Evolutionary conservation across 2,113 vertebrate genomes (phyloP), one percentile per base, ranked within the genome.

Genomic region (Hippolais icterina): DNA sequence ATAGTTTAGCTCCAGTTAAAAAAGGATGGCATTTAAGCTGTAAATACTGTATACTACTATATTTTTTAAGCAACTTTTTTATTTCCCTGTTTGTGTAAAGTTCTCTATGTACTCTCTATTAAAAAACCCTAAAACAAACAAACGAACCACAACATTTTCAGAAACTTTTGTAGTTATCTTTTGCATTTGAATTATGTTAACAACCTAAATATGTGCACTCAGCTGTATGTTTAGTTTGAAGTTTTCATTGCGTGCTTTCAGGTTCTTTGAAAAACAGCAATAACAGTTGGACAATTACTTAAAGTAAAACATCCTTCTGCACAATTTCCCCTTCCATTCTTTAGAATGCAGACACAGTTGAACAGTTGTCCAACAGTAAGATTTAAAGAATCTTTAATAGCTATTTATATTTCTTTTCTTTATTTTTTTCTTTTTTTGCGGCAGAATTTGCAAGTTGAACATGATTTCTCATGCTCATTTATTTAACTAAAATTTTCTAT

Each of bases 21-120:
- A 92, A 91, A 27, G 50, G 78, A 22, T 92, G 90, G 79, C 47
- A 82, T 52, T 81, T 97, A 97, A 97, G n/a, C 56, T 98, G 96
- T 98, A 98, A 97, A 98, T 98, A 97, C 71, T 98, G 96, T 98
- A 98, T 77, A 97, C 46, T 96, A 91, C 35, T 47, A 8, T 95
- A 94, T 97, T 98, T 98, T 90, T 97, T 96, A 96, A 96, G 91
- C 42, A 97, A 87, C 88, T 95, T 98, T 98, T 98, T 98, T 92
- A 97, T 97, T 98, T 98, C 96, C 94, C 66, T 97, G 59, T 96
- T 97, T 97, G 93, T 98, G 96, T 98, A 98, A 57, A 97, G 94
- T 95, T 96, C 65, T 96, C 81, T 95, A 15, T 97, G 87, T 97
- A 81, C 89, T n/a, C n/a, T n/a, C 97, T 84, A 91, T 94, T 65